Conservation (phyloP, 2,113 vertebrate species). For the Galemys pyrenaicus region DNA sequence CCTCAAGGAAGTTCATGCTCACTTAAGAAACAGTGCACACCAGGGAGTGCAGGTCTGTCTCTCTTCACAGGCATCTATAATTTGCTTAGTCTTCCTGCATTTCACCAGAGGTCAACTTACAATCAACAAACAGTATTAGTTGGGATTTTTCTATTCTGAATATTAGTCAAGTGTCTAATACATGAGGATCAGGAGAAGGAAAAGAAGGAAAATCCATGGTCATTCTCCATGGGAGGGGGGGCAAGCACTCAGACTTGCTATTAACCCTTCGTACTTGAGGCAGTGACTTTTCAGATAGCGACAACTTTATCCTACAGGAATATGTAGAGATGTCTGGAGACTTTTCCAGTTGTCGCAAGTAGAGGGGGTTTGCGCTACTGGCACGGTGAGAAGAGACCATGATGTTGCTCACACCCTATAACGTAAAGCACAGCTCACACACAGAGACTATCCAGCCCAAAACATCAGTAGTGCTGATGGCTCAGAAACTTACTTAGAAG, state of each 20-base stretch:
- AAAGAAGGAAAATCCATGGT: slow-evolving; percentile 20
- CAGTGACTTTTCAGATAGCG: slow-evolving; percentile 6
- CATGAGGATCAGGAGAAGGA: not conserved
- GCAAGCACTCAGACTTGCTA: not conserved
- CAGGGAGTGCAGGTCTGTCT: not conserved
- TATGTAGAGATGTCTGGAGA: not conserved
- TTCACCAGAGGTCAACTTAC: not conserved
- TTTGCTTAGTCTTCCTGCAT: slow-evolving; percentile 23
- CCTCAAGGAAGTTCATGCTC: not conserved
- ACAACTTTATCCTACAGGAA: not conserved
- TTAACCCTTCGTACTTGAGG: not conserved
- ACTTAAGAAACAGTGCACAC: not conserved
- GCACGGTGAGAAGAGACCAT: not conserved
- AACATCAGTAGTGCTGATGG: not conserved
- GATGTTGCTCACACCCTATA: not conserved
- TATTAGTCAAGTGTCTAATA: not conserved
- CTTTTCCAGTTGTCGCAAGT: not conserved
- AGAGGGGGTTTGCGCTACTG: not conserved
- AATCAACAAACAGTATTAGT: not conserved
- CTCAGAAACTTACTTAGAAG: slow-evolving; percentile 36
- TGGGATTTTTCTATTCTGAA: not conserved
- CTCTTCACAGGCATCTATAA: not conserved
- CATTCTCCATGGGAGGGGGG: not conserved
- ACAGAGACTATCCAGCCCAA: not conserved
- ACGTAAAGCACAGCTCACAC: not conserved